Base-by-base conservation (phyloP, 2,888 invertebrate species). In the Chaitophorus viminalis region DNA sequence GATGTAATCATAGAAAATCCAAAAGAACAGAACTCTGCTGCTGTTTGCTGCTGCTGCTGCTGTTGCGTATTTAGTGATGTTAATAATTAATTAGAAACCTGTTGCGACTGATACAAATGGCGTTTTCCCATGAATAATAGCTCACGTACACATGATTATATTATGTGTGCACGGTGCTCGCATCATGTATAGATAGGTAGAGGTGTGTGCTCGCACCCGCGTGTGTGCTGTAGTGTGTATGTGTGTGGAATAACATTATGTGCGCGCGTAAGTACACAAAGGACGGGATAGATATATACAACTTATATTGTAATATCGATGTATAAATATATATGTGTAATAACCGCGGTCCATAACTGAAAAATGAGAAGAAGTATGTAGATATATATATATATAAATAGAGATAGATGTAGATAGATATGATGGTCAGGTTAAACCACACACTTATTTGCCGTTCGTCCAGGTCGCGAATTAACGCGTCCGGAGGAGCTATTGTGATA, bases 71-170 rank as follows among this genome's bases (percentile, higher is more conserved):
- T 83, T 75, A 83, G 83, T 83, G 68, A 76, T 77, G 76, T 85
- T 76, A 85, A n/a, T n/a, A n/a, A 85, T 85, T 85, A 85, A 85
- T 85, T 85, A 85, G 68, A 76, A 85, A 75, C 84, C 60, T 77
- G 84, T 85, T 85, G 84, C 68, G 75, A 76, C 76, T 77, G 76
- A 68, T 85, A 85, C 77, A 77, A 85, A 77, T 85, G 39, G 76
- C 68, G 39, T 68, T 25, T 11, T n/a, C 60, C n/a, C n/a, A 77
- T 85, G 77, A 77, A 76, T 85, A 85, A 85, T 85, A 31, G 77
- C 39, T 60, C 29, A n/a, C 33, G 65, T 39, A 36, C 46, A 39
- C 8, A 11, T 39, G n/a, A n/a, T n/a, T n/a, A n/a, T 39, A 11
- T 39, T 39, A 39, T 39, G 39, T 36, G 21, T 9, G 46, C 46